phyloP scores from a whole-genome alignment of 2,797 vertebrate genomes.

The Aratinga solstitialis region DNA sequence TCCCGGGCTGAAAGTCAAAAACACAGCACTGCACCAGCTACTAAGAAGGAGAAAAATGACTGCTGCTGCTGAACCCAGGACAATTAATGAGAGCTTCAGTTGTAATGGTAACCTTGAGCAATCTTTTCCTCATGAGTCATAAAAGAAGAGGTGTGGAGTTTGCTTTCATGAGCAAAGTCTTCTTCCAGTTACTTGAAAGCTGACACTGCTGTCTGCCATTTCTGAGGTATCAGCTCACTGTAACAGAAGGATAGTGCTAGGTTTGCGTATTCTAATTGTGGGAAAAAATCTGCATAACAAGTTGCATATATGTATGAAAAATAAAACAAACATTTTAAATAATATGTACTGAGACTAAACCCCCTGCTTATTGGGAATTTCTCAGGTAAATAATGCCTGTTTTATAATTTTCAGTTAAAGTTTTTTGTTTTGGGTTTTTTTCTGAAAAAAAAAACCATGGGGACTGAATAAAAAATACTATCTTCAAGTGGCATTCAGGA shows the following conservation, averaged over 20 bases:
- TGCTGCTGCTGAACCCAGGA: too few relatives aligned
- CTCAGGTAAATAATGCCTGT: constrained; percentile 36
- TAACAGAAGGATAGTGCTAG: neutral
- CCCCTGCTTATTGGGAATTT: neutral
- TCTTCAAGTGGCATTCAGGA: neutral
- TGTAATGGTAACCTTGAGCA: neutral
- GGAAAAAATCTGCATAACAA: constrained; percentile 43
- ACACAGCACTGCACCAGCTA: too few relatives aligned
- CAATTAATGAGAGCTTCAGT: neutral
- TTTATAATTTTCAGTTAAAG: neutral
- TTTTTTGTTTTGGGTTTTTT: neutral
- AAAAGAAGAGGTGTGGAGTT: neutral
- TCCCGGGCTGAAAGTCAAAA: too few relatives aligned
- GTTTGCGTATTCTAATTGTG: neutral
- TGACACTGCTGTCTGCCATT: neutral
- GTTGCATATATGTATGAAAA: constrained; percentile 50
- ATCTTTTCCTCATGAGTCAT: neutral
- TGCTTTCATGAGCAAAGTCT: neutral
- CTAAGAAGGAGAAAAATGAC: too few relatives aligned
- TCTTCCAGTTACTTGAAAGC: neutral
- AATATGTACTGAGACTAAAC: constrained; percentile 44
- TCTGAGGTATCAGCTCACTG: neutral
- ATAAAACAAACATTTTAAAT: constrained; percentile 41
- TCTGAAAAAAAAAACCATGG: neutral
- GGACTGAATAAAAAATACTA: neutral